phyloP scores from a whole-genome alignment of 2,113 vertebrate species.

The Anguilla rostrata region DNA sequence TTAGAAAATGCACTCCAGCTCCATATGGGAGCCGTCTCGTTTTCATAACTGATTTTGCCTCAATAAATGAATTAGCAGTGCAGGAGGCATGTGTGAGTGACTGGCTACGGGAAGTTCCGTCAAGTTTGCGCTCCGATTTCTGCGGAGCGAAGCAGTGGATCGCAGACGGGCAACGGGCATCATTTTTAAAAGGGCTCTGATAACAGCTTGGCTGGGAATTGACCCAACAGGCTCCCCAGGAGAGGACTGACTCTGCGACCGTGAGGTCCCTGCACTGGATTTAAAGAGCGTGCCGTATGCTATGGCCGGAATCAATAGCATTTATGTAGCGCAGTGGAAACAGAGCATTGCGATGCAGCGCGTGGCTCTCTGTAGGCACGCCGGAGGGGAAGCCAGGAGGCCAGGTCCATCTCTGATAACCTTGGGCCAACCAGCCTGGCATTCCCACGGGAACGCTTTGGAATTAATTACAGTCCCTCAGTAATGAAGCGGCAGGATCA shows the following conservation, averaged over 20 bases:
- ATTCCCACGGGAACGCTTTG: not conserved
- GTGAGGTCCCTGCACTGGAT: not conserved
- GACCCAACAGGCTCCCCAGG: not conserved
- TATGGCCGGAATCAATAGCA: not conserved
- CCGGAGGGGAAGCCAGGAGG: not conserved
- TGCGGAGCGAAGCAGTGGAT: not conserved
- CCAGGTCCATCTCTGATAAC: not conserved
- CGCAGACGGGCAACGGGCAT: not conserved
- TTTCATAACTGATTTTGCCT: slow-evolving; percentile 16
- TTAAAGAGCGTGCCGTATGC: not conserved
- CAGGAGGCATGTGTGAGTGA: not conserved
- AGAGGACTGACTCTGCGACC: not conserved
- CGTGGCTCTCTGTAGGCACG: not conserved
- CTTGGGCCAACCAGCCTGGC: not conserved
- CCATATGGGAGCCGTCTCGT: slow-evolving; percentile 9
- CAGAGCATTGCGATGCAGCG: not conserved
- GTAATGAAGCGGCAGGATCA: not conserved
- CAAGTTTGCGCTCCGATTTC: not conserved
- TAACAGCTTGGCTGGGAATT: not conserved
- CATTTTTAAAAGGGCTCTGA: not conserved
- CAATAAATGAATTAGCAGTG: not conserved
- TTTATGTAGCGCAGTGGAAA: not conserved
- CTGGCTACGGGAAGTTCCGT: no score
- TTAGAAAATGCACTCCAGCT: not conserved
- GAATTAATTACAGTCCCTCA: not conserved